phyloP scores from a whole-genome alignment of 2,888 invertebrate genomes.

The Lissonota sp. region DNA sequence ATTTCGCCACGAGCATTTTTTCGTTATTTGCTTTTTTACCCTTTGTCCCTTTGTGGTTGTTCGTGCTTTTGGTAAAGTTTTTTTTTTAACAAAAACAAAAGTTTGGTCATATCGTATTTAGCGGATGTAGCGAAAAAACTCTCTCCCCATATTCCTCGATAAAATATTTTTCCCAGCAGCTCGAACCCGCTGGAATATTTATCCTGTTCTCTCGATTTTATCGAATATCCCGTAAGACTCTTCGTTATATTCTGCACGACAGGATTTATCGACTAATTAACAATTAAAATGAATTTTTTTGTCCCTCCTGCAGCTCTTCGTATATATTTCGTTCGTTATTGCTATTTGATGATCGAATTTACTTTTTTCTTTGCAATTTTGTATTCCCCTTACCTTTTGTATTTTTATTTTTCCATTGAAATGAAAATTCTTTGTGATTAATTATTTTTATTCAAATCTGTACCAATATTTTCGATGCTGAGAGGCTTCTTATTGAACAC shows the following conservation, averaged over 20 bases:
- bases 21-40: not conserved
- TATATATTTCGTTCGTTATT: not conserved
- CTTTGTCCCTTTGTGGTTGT: not conserved
- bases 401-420: too few species aligned
- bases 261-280: constrained; percentile 26
- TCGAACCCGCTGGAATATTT: constrained; percentile 7
- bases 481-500: too few species aligned
- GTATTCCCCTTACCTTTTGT: too few species aligned
- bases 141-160: constrained; percentile 38
- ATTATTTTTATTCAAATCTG: too few species aligned
- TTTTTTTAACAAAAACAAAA: not conserved
- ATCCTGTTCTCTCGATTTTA: constrained; percentile 1
- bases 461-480: too few species aligned
- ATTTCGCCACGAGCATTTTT: too few species aligned
- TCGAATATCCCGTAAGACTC: not conserved
- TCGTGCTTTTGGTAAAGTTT: not conserved
- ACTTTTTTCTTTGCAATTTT: not conserved
- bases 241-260: constrained; percentile 29
- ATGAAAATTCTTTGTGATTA: too few species aligned
- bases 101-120: constrained; percentile 26
- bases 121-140: constrained; percentile 29
- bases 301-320: not conserved
- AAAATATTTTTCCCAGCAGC: constrained; percentile 1
- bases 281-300: constrained; percentile 1
- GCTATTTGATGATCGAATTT: not conserved